phyloP scores from a whole-genome alignment of 1,140 invertebrate genomes.

The Bombus superbus region DNA sequence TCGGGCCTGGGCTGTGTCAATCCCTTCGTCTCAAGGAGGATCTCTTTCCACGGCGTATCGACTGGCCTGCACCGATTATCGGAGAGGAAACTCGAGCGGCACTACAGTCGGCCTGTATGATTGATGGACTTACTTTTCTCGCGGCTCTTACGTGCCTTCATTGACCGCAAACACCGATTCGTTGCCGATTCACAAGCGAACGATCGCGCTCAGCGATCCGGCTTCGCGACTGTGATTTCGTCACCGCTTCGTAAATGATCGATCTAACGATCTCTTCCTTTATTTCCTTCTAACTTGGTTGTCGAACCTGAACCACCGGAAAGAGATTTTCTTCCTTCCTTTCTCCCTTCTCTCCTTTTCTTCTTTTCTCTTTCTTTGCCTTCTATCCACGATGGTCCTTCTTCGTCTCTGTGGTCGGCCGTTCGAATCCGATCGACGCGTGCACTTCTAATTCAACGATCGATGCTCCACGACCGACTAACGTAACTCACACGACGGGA shows the following conservation, averaged over 20 bases:
- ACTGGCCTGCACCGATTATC: slow-evolving; percentile 46
- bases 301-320: background rate
- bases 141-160: slow-evolving; percentile 77
- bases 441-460: slow-evolving; percentile 24
- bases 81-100: slow-evolving; percentile 63
- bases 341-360: background rate
- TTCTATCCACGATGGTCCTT: background rate
- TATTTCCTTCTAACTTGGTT: background rate
- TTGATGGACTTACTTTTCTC: slow-evolving; percentile 79
- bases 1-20: slow-evolving; percentile 27
- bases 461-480: slow-evolving; percentile 57
- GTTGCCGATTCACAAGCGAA: slow-evolving; percentile 31
- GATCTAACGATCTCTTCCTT: background rate
- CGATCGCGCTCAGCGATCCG: slow-evolving; percentile 24
- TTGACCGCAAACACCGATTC: slow-evolving; percentile 52
- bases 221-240: background rate
- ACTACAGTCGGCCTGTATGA: slow-evolving; percentile 47
- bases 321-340: background rate
- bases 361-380: background rate
- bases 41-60: slow-evolving; percentile 53
- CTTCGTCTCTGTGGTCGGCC: background rate
- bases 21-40: slow-evolving; percentile 48
- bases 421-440: slow-evolving; percentile 20
- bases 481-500: slow-evolving; percentile 10
- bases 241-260: background rate